phyloP scores from a whole-genome alignment of 2,113 vertebrate species.

The Anas platyrhynchos region DNA sequence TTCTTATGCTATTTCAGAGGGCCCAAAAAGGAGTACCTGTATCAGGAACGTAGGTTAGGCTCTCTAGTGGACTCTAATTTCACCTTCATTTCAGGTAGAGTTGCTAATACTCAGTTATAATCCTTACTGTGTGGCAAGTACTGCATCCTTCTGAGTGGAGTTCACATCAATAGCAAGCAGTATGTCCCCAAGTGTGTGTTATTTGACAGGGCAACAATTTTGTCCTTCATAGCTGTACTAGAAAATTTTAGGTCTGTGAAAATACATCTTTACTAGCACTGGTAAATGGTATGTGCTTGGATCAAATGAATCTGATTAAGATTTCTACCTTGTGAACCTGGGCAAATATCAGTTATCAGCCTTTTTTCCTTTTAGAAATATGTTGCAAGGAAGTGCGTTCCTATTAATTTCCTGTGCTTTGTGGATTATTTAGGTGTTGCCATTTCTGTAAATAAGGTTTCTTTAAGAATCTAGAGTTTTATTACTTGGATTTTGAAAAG shows the following conservation, averaged over 20 bases:
- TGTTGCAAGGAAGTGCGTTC: background rate
- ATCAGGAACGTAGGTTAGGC: background rate
- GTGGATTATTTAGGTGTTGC: background rate
- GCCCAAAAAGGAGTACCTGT: background rate
- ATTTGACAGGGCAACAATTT: background rate
- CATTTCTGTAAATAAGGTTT: slow-evolving; percentile 34
- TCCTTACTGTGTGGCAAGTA: background rate
- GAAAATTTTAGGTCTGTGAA: background rate
- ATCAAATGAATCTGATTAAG: background rate
- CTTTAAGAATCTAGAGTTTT: background rate
- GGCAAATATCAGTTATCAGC: background rate
- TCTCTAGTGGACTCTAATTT: background rate
- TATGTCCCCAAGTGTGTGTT: background rate
- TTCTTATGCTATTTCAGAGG: background rate
- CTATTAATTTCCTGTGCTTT: slow-evolving; percentile 29
- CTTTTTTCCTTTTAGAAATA: slow-evolving; percentile 10
- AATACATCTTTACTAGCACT: background rate
- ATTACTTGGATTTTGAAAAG: background rate
- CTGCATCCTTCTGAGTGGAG: background rate
- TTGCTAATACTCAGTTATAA: background rate
- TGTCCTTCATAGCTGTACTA: background rate
- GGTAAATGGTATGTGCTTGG: background rate
- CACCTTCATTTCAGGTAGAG: background rate
- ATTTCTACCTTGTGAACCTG: background rate
- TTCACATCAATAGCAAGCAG: background rate